Evolutionary conservation across 2,888 invertebrate genomes (phyloP).

Genomic region (Drosophila kuntzei): DNA sequence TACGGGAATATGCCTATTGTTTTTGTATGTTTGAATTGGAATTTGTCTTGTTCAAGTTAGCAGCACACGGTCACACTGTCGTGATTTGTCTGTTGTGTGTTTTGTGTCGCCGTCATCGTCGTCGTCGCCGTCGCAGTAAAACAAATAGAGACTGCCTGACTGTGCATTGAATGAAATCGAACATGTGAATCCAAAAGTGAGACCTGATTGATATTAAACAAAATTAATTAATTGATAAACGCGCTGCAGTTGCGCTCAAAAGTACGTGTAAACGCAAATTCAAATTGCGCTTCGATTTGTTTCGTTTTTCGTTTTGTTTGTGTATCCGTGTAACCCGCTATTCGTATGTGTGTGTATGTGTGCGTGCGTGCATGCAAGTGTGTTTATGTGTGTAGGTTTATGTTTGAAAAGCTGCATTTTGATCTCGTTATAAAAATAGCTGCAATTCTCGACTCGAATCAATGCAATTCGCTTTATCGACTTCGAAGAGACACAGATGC

Average conservation of each 20-base stretch:
- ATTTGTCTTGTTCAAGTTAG: conserved; percentile 3
- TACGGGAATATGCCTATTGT: background rate
- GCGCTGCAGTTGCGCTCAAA: conserved; percentile 6
- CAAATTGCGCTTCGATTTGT: conserved; percentile 13
- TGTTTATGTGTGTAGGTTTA: conserved; percentile 24
- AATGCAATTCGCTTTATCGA: conserved; percentile 16
- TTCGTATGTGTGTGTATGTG: conserved; percentile 1
- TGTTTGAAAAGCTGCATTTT: conserved; percentile 56
- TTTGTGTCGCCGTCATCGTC: conserved; percentile 33
- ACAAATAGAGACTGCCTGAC: conserved; percentile 20
- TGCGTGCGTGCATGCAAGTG: conserved; percentile 19
- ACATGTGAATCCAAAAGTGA: conserved; percentile 23
- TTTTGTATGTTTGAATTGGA: too few relatives aligned
- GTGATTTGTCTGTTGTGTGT: conserved; percentile 20
- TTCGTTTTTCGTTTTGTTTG: conserved; percentile 20
- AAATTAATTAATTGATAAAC: background rate
- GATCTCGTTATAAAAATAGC: conserved; percentile 49
- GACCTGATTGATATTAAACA: background rate
- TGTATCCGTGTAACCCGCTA: conserved; percentile 19
- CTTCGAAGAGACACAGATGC: background rate
- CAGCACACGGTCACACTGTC: conserved; percentile 33
- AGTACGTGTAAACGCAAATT: conserved; percentile 14
- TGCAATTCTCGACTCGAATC: conserved; percentile 19
- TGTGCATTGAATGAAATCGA: conserved; percentile 24
- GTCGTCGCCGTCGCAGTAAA: conserved; percentile 8